Percentiles rank a stretch among this genome's conserved stretches.
Conservation (phyloP, 2,888 invertebrate species). For the Octodonta nipae region DNA sequence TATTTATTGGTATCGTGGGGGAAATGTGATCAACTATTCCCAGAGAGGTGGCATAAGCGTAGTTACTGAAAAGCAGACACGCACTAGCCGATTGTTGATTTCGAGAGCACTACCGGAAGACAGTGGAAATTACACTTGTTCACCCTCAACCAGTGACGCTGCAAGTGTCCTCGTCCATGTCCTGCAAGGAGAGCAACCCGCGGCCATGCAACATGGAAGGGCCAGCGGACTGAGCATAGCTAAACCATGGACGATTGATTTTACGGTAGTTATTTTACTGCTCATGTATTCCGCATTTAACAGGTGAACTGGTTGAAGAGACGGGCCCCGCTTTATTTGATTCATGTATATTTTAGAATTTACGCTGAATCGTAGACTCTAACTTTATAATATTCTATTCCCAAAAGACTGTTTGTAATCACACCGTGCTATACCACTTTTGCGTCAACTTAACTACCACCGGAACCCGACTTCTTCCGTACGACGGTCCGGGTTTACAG, state of each 20-base stretch:
- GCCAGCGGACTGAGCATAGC: neutral
- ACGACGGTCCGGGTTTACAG: no score
- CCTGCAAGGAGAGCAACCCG: constrained; percentile 39
- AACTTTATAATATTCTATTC: no score
- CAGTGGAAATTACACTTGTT: constrained; percentile 82
- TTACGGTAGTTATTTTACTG: no score
- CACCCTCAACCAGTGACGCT: constrained; percentile 47
- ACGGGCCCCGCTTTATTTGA: no score
- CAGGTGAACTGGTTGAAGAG: no score
- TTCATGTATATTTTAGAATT: no score
- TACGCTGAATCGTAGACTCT: no score
- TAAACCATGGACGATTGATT: neutral
- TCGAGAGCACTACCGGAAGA: constrained; percentile 68
- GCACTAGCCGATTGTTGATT: constrained; percentile 71
- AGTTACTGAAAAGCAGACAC: constrained; percentile 71
- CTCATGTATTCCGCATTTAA: no score
- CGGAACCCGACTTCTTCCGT: no score
- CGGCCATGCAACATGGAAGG: constrained; percentile 35
- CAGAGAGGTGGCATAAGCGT: constrained; percentile 75
- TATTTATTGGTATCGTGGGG: constrained; percentile 72
- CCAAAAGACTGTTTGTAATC: no score
- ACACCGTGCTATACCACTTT: no score
- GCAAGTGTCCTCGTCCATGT: constrained; percentile 46
- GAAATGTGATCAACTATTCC: constrained; percentile 70
- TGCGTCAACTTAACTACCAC: no score